These are phyloP conservation scores for Propsilocerus akamusi DNA, from an alignment of 1,140 invertebrate species.

Conservation along the genomic window DNA sequence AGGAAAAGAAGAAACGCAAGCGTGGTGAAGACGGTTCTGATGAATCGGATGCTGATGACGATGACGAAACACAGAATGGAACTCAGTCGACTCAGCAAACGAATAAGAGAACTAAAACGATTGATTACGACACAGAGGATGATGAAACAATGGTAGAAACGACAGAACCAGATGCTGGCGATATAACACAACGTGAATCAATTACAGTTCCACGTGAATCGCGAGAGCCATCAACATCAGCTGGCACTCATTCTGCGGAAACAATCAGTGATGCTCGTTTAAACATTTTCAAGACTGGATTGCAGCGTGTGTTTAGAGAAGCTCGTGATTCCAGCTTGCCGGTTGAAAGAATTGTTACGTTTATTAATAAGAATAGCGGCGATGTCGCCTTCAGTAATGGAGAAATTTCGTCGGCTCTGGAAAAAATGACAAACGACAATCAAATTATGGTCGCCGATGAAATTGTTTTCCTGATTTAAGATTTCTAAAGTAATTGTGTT, in stretches of 20 bases:
- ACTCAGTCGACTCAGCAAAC: constrained; percentile 15
- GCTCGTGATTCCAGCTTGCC: constrained; percentile 46
- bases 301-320: constrained; percentile 46
- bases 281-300: constrained; percentile 36
- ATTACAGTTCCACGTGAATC: constrained; percentile 9
- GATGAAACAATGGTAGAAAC: constrained; percentile 17
- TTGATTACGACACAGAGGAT: constrained; percentile 25
- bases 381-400: constrained; percentile 39
- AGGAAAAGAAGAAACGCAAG: constrained; percentile 50
- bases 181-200: constrained; percentile 19
- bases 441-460: constrained; percentile 81
- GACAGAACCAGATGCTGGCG: constrained; percentile 17
- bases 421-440: constrained; percentile 73
- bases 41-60: constrained; percentile 22
- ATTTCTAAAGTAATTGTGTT: too few relatives aligned
- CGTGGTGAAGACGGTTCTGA: constrained; percentile 24
- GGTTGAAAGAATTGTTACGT: constrained; percentile 33
- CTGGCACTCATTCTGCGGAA: constrained; percentile 4
- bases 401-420: constrained; percentile 62
- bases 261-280: constrained; percentile 13
- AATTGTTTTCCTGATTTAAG: constrained; percentile 74
- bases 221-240: constrained; percentile 2
- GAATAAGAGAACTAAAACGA: constrained; percentile 21
- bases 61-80: constrained; percentile 6
- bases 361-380: constrained; percentile 37